These are phyloP conservation scores for Heterotilapia buettikoferi DNA, from an alignment of 2,113 vertebrate genomes.

Conservation along the genomic window DNA sequence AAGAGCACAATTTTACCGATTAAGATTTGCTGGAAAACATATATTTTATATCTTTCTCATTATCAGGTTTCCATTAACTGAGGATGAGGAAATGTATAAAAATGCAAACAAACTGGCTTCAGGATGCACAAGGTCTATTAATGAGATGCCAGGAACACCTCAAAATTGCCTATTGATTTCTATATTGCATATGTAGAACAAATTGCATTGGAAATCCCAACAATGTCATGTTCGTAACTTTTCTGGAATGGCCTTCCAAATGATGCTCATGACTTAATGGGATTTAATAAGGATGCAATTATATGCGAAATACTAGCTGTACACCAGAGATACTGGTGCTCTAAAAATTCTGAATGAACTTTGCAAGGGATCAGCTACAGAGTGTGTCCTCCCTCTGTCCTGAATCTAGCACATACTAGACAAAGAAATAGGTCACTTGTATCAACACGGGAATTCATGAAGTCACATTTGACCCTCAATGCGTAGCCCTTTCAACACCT, in stretches of 20 bases:
- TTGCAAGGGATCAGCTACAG: neutral
- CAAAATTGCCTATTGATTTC: slow-evolving; percentile 54
- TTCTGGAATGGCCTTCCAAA: slow-evolving; percentile 17
- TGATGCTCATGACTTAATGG: slow-evolving; percentile 24
- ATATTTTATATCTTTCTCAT: neutral
- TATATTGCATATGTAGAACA: neutral
- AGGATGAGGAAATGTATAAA: neutral
- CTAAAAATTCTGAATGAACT: slow-evolving; percentile 21
- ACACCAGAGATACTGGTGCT: slow-evolving; percentile 1
- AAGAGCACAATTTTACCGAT: neutral
- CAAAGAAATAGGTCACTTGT: slow-evolving; percentile 49
- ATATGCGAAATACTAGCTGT: slow-evolving; percentile 28
- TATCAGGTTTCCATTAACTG: neutral
- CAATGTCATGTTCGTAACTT: neutral
- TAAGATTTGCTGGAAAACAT: neutral
- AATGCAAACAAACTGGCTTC: neutral
- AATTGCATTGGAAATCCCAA: slow-evolving; percentile 22
- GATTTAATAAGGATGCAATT: slow-evolving; percentile 45
- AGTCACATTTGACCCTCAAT: slow-evolving; percentile 41
- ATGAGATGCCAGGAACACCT: slow-evolving; percentile 25
- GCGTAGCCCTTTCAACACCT: slow-evolving; percentile 41
- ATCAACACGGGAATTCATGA: slow-evolving; percentile 47
- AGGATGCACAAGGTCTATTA: slow-evolving; percentile 13
- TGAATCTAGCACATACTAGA: slow-evolving; percentile 48
- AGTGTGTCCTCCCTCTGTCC: neutral